Evolutionary conservation across 2,888 invertebrate species (phyloP).

Genomic region (Nephrotoma appendiculata): DNA sequence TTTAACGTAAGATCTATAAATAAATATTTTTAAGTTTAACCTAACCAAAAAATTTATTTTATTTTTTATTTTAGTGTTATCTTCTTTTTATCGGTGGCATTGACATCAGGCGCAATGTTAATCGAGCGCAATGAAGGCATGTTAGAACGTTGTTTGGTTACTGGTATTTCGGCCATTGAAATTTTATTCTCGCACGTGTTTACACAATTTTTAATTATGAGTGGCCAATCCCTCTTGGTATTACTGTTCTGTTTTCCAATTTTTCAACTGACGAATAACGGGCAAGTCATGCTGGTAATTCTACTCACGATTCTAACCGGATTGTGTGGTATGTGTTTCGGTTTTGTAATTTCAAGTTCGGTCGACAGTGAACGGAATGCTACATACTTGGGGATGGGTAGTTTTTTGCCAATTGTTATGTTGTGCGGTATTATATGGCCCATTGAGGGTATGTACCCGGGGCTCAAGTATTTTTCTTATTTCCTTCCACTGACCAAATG

Average conservation of each 20-base stretch:
- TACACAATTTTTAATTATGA: conserved; percentile 78
- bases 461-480: conserved; percentile 55
- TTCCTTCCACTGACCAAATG: conserved; percentile 75
- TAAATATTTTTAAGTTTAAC: background rate
- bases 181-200: conserved; percentile 75
- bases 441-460: conserved; percentile 74
- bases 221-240: conserved; percentile 66
- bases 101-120: conserved; percentile 82
- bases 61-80: conserved; percentile 51
- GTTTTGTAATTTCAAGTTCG: conserved; percentile 66
- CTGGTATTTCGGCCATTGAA: conserved; percentile 65
- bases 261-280: conserved; percentile 63
- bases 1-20: conserved; percentile 48
- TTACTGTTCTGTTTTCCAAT: conserved; percentile 62
- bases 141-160: conserved; percentile 75
- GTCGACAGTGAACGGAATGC: conserved; percentile 74
- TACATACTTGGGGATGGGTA: conserved; percentile 72
- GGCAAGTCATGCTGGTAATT: conserved; percentile 60
- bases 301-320: conserved; percentile 66
- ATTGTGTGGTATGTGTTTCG: conserved; percentile 86
- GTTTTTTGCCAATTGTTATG: conserved; percentile 73
- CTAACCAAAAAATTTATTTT: conserved; percentile 7
- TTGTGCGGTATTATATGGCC: conserved; percentile 91
- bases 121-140: conserved; percentile 82
- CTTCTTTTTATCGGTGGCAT: conserved; percentile 84